These are phyloP conservation scores for Cotesia typhae DNA, from an alignment of 1,140 invertebrate species.

Conservation along the genomic window DNA sequence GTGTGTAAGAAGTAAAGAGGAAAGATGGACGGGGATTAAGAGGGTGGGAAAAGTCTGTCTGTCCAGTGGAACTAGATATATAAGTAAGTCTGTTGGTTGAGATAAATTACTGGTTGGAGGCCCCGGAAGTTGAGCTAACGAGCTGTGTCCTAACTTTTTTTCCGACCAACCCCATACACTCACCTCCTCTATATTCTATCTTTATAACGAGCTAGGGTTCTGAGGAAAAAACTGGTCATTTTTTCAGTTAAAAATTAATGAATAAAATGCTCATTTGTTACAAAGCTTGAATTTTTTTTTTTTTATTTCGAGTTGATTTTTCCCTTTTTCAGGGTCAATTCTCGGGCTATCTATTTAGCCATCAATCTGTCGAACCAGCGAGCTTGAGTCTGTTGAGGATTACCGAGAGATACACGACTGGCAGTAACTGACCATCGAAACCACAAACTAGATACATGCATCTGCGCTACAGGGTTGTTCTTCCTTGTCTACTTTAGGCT, in stretches of 20 bases:
- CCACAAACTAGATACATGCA: neutral
- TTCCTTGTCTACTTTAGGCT: too few species aligned
- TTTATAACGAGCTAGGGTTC: too few species aligned
- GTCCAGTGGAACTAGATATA: neutral
- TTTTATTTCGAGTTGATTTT: too few species aligned
- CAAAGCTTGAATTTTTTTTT: too few species aligned
- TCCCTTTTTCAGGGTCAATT: neutral
- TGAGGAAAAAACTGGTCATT: too few species aligned
- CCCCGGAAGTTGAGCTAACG: constrained; percentile 15
- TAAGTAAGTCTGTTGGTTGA: constrained; percentile 9
- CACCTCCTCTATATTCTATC: too few species aligned
- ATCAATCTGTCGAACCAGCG: constrained; percentile 18
- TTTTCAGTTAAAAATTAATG: too few species aligned
- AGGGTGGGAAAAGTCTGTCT: constrained; percentile 9
- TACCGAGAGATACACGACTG: constrained; percentile 11
- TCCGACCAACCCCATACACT: too few species aligned
- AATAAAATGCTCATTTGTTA: too few species aligned
- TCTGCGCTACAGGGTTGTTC: too few species aligned
- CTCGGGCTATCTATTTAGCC: constrained; percentile 17
- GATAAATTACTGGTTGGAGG: constrained; percentile 14
- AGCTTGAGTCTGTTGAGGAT: neutral
- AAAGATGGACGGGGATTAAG: constrained; percentile 11
- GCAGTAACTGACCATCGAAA: constrained; percentile 13
- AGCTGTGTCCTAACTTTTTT: constrained; percentile 14
- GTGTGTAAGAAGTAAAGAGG: neutral